Percentiles rank a stretch among this genome's conserved stretches.
Conservation (phyloP, 2,888 invertebrate genomes). For the Ochropacha duplaris region DNA sequence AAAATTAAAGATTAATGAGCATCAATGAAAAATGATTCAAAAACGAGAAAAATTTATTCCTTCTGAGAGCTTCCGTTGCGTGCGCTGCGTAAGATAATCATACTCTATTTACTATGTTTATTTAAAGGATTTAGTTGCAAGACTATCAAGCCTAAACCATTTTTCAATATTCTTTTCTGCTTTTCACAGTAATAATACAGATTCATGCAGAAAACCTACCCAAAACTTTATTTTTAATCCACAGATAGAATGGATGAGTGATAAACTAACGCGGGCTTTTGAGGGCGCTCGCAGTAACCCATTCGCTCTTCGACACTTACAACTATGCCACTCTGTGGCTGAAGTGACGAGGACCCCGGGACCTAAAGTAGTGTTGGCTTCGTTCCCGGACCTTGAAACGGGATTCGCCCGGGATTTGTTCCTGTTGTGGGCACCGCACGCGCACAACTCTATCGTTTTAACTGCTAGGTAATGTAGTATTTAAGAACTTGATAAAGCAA, state of each 20-base stretch:
- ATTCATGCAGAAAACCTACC: too few species aligned
- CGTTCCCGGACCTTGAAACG: slow-evolving; percentile 96
- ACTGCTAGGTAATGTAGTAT: slow-evolving; percentile 91
- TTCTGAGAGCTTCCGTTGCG: too few species aligned
- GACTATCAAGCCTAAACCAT: too few species aligned
- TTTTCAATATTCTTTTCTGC: too few species aligned
- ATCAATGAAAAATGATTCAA: too few species aligned
- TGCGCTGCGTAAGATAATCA: too few species aligned
- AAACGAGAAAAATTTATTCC: too few species aligned
- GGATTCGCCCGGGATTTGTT: slow-evolving; percentile 98
- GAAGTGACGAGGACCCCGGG: slow-evolving; percentile 89
- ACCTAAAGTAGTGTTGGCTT: slow-evolving; percentile 96
- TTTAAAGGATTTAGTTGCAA: too few species aligned
- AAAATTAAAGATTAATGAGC: too few species aligned
- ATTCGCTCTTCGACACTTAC: slow-evolving; percentile 96
- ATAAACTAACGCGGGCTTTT: slow-evolving; percentile 96
- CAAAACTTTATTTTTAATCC: slow-evolving; percentile 5
- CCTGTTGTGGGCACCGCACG: slow-evolving; percentile 95
- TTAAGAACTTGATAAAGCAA: too few species aligned
- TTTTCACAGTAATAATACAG: too few species aligned
- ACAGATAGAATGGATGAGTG: slow-evolving; percentile 99
- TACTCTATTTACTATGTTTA: too few species aligned
- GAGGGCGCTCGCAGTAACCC: slow-evolving; percentile 97
- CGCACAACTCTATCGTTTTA: slow-evolving; percentile 96
- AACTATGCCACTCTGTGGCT: slow-evolving; percentile 95